Evolutionary conservation across 2,797 vertebrate genomes (phyloP), one percentile per base, ranked within the genome.

Genomic region (Petrocephalus schoutedeni): DNA sequence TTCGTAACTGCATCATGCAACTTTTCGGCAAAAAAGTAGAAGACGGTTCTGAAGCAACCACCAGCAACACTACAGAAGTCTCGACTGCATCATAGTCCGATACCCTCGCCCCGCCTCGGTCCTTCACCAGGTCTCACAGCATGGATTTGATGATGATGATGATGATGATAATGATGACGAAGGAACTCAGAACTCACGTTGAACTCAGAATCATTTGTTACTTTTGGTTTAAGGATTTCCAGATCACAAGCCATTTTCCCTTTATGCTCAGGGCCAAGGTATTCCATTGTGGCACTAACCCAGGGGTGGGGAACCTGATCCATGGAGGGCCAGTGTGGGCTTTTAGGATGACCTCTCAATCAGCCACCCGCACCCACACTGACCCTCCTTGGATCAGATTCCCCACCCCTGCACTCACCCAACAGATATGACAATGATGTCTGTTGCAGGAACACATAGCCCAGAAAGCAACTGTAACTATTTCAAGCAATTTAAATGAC

Each of bases 21-120:
- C 95, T 98, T 85, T 97, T 98, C 91, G 97, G 97, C 16, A 97
- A 96, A 93, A 94, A 96, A 90, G 96, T 94, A 51, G 96, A 97
- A 0, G 97, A 97, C 87, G 94, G 94, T 61, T 97, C 96, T 87
- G 97, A 98, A 92, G 91, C 96, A 54, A 97, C 97, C 61, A 89
- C 95, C 90, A 97, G 97, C 90, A 96, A 96, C 89, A 96, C 94
- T 91, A 97, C 97, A 87, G 97, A 97, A 88, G 96, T 97, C 14
- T 97, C 97, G 53, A 97, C 96, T 45, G 96, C 86, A 21, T 74
- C 86, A 21, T 87, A 87, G 86, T 74, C 49, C 51, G 5, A 21
- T 10, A 28, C 32, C 21, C 86, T 45, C 14, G 5, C 19, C n/a
- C n/a, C 23, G 3, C 5, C 49, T 12, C 12, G 49, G 7, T 16